Conservation (phyloP, 1,140 invertebrate species). For the Drosophila paulistorum region DNA sequence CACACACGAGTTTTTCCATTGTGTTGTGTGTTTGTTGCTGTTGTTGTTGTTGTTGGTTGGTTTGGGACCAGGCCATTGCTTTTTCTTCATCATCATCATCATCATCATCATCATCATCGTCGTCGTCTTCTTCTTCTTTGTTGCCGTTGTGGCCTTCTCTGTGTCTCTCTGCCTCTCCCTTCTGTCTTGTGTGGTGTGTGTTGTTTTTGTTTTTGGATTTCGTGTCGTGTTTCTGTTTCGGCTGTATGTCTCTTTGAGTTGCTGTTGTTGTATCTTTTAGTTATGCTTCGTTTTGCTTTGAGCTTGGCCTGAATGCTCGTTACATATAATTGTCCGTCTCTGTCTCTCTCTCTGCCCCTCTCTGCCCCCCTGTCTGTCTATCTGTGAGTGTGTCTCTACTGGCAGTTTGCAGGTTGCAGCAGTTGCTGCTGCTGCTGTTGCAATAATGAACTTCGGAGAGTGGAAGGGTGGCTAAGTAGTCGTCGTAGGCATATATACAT, state of each 20-base stretch:
- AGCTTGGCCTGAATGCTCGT: slow-evolving; percentile 33
- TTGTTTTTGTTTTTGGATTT: slow-evolving; percentile 18
- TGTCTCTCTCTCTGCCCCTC: slow-evolving; percentile 1
- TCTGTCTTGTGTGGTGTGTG: slow-evolving; percentile 10
- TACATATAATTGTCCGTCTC: slow-evolving; percentile 13
- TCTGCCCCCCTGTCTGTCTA: not conserved
- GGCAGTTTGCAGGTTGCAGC: slow-evolving; percentile 8
- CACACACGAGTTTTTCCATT: slow-evolving; percentile 15
- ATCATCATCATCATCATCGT: not conserved
- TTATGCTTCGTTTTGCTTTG: slow-evolving; percentile 32
- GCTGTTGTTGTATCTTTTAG: slow-evolving; percentile 33
- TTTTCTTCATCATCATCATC: slow-evolving; percentile 7
- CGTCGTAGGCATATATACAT: too few species aligned
- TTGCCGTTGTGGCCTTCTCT: slow-evolving; percentile 4
- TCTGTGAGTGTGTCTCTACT: slow-evolving; percentile 1
- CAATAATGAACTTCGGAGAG: slow-evolving; percentile 1
- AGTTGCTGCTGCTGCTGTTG: slow-evolving; percentile 1
- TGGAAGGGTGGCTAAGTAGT: not conserved
- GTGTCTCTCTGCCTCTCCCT: not conserved
- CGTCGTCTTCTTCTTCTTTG: slow-evolving; percentile 3
- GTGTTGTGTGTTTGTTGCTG: slow-evolving; percentile 14
- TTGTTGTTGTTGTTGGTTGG: not conserved
- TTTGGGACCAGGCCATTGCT: slow-evolving; percentile 9
- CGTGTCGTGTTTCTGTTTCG: slow-evolving; percentile 26
- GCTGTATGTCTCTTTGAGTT: slow-evolving; percentile 42